A percentile compares a stretch with the other conserved stretches of the same genome.
phyloP scores from a whole-genome alignment of 2,113 vertebrate genomes.

The cattle (Bos taurus) region DNA sequence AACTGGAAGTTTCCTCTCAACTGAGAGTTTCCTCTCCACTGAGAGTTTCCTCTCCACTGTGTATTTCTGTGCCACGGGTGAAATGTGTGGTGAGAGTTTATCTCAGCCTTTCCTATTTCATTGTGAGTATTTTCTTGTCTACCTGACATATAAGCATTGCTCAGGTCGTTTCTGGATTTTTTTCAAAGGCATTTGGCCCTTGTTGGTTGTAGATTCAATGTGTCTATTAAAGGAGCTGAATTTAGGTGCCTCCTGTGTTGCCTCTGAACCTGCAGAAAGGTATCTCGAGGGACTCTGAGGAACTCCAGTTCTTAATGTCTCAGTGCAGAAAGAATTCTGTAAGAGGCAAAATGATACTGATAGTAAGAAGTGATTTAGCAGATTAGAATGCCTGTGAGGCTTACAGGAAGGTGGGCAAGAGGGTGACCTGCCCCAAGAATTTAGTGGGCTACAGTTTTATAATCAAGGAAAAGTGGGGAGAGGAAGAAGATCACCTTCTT shows the following conservation, averaged over 20 bases:
- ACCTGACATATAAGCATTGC: background rate
- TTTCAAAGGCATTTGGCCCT: background rate
- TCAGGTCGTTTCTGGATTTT: background rate
- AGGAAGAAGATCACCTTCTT: background rate
- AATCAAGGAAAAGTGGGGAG: background rate
- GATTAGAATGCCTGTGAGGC: background rate
- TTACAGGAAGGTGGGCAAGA: background rate
- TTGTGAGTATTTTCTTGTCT: background rate
- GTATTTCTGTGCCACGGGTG: background rate
- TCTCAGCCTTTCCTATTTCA: background rate
- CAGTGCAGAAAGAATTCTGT: background rate
- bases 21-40: background rate
- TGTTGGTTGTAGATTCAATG: background rate
- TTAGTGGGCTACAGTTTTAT: background rate
- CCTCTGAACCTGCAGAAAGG: background rate
- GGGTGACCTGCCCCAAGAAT: background rate
- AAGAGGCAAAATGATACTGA: background rate
- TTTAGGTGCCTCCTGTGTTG: background rate
- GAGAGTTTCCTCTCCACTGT: background rate
- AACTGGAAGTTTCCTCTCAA: background rate
- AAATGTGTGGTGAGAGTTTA: background rate
- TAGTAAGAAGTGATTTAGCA: background rate
- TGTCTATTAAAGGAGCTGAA: background rate
- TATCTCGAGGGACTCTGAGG: background rate
- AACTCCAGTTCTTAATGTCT: background rate